Percentiles rank a stretch among this genome's conserved stretches.
These are phyloP conservation scores for Aphelocoma coerulescens DNA, from an alignment of 2,113 vertebrate genomes.

Conservation along the genomic window DNA sequence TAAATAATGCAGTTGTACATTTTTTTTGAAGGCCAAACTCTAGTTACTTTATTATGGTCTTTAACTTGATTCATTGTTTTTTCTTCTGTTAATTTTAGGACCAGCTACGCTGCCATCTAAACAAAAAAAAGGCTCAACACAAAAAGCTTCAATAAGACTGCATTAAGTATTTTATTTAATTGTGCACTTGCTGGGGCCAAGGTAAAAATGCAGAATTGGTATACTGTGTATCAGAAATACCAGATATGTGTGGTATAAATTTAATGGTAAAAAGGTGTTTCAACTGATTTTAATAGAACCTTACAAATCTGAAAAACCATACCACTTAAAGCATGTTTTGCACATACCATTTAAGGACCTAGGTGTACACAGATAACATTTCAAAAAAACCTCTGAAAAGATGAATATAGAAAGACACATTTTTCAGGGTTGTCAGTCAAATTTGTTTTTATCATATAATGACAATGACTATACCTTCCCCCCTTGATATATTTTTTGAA, in stretches of 20 bases:
- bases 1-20: accelerated
- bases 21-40: not conserved
- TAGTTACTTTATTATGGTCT: not conserved
- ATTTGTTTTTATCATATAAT: not conserved
- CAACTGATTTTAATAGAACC: not conserved
- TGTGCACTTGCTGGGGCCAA: not conserved
- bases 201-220: not conserved
- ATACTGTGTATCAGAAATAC: not conserved
- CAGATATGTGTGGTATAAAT: not conserved
- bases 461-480: not conserved
- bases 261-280: not conserved
- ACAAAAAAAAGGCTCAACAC: not conserved
- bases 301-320: not conserved
- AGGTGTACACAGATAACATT: not conserved
- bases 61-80: not conserved
- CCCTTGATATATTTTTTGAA: not conserved
- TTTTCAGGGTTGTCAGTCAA: not conserved
- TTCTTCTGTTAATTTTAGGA: not conserved
- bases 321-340: not conserved
- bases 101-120: not conserved
- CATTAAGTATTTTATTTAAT: not conserved
- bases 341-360: not conserved
- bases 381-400: accelerated
- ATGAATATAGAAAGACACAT: not conserved
- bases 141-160: not conserved